These are phyloP conservation scores for Taeniopygia guttata DNA, from an alignment of 2,797 vertebrate genomes.

Conservation along the genomic window DNA sequence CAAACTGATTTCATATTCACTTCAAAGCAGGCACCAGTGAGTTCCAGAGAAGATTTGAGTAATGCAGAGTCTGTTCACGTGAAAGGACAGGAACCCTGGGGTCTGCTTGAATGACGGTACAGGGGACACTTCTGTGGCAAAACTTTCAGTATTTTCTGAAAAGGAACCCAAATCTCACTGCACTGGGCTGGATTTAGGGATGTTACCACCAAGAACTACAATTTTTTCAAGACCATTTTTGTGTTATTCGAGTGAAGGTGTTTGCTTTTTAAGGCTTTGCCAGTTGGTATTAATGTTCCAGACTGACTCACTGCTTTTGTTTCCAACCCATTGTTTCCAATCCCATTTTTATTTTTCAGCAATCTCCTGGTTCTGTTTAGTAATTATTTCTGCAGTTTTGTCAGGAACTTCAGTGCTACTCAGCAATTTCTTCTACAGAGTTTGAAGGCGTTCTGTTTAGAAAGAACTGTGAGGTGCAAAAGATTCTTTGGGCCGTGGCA, in stretches of 20 bases:
- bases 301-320: neutral
- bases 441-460: neutral
- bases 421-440: neutral
- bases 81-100: neutral
- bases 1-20: neutral
- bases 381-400: neutral
- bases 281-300: neutral
- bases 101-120: neutral
- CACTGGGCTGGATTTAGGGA: neutral
- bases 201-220: accelerated
- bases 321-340: neutral
- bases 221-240: neutral
- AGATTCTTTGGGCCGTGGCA: neutral
- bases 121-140: neutral
- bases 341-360: neutral
- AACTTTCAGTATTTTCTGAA: neutral
- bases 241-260: neutral
- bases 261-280: neutral
- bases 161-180: neutral
- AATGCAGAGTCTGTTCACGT: neutral
- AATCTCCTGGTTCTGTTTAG: neutral
- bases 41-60: neutral
- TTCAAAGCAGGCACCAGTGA: neutral
- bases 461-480: neutral
- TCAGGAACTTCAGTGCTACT: neutral